Evolutionary conservation across 2,888 invertebrate species (phyloP), one percentile per base, ranked within the genome.

Genomic region (Stratiomys singularior): DNA sequence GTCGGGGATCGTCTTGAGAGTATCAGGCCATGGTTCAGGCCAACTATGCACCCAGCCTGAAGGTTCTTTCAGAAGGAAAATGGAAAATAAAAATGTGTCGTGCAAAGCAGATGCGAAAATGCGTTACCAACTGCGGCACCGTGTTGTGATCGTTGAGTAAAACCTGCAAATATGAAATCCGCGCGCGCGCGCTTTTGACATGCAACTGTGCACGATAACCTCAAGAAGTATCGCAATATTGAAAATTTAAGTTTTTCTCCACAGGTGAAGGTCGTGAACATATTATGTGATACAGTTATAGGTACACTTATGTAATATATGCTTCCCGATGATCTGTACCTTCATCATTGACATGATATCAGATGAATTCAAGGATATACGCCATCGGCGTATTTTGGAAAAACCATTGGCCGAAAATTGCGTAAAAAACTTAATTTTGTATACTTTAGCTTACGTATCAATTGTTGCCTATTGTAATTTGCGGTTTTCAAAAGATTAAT

Each of bases 51-150:
- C 37, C 37, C 66, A 66, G 30, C 37, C 37, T 15, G 13, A n/a
- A 37, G 66, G 30, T 1, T 28, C 37, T 37, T 37, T 27, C 28
- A 15, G 37, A 60, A 66, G 21, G 66, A 37, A 37, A 66, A n/a
- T 66, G 11, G 4, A 18, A 66, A 27, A 28, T 28, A 25, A 71
- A 71, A 71, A 71, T 71, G 27, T 52, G 27, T 52, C 71, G 56
- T 47, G 44, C 18, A 7, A 27, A 72, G 71, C 71, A 72, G 71
- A 72, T 72, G 71, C 71, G 56, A 72, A 72, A 72, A 72, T 72
- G 71, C 71, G 71, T 72, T 72, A 72, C 56, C 30, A 37, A 66
- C 30, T 66, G 66, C 15, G 11, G 37, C 9, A 5, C 37, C 9
- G 9, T 37, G 37, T 9, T 5, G 9, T 3, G 37, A n/a, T 52